Evolutionary conservation across 1,140 invertebrate genomes (phyloP), one percentile per base, ranked within the genome.

Genomic region (Euschistus heros): DNA sequence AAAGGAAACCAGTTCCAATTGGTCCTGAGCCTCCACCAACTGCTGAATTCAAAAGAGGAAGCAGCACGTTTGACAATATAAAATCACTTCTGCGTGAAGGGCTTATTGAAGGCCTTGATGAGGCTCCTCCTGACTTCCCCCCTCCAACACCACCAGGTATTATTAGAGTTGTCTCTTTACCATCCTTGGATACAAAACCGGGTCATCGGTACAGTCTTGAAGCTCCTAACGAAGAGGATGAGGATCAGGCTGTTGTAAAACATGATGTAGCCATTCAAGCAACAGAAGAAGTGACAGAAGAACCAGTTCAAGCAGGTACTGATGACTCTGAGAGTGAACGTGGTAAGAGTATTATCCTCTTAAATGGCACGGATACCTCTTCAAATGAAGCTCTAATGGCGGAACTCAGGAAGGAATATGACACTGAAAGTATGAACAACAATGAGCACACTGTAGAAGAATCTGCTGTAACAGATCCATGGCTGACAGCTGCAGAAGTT

Each of bases 61-160:
- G 84, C 70, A 86, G 83, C 50, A 88, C 86, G 2, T 89, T 89
- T 74, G 86, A 88, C 76, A 87, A 88, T 70, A 87, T 89, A 67
- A 85, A 86, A 70, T 85, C 85, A 44, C 73, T 89, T 54, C 78
- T 88, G 55, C 84, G 84, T 71, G 83, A 86, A 74, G 84, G 85
- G 59, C 78, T 82, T 68, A 71, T 77, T n/a, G 80, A 82, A 65
- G 79, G 78, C 4, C 63, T 81, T 33, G 76, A 78, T 69, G 79
- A 81, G 60, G 76, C 77, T 0, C 80, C 80, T 8, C 75, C 76
- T 2, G 77, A 79, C 42, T 81, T 80, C 67, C 71, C 74, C 3
- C 74, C 80, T 0, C 74, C 77, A 2, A 78, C 80, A 8, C 81
- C 82, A 22, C 84, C 84, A 0, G 79, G 80, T 50, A 77, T 87